Conservation (phyloP, 2,113 vertebrate genomes). For the Eidolon helvum region DNA sequence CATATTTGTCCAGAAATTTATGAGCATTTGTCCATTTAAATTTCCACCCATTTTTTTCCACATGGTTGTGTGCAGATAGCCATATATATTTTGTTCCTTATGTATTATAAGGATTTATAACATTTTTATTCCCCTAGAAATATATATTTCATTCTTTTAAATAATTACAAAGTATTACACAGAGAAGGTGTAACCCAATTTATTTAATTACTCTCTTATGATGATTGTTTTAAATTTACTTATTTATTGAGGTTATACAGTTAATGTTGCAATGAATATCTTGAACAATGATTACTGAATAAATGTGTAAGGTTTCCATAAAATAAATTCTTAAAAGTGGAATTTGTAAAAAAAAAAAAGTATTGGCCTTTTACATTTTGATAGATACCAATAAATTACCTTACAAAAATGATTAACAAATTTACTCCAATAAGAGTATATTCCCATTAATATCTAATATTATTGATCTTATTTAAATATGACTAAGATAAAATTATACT, state of each 20-base stretch:
- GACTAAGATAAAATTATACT: neutral
- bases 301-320: neutral
- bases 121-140: neutral
- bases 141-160: neutral
- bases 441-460: neutral
- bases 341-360: neutral
- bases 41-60: neutral
- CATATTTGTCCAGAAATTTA: neutral
- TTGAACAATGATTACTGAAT: neutral
- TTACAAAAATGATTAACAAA: neutral
- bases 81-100: neutral
- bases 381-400: neutral
- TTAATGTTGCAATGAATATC: neutral
- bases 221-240: neutral
- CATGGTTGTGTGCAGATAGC: neutral
- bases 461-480: neutral
- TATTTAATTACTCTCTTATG: neutral
- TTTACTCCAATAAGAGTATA: neutral
- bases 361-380: neutral
- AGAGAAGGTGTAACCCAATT: neutral
- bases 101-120: neutral
- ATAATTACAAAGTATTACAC: neutral
- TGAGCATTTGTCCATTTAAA: neutral
- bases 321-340: neutral
- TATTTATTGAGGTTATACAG: neutral